Percentiles rank a stretch among this genome's conserved stretches.
These are phyloP conservation scores for Ceratosolen solmsi DNA, from an alignment of 1,140 invertebrate species.

Conservation along the genomic window DNA sequence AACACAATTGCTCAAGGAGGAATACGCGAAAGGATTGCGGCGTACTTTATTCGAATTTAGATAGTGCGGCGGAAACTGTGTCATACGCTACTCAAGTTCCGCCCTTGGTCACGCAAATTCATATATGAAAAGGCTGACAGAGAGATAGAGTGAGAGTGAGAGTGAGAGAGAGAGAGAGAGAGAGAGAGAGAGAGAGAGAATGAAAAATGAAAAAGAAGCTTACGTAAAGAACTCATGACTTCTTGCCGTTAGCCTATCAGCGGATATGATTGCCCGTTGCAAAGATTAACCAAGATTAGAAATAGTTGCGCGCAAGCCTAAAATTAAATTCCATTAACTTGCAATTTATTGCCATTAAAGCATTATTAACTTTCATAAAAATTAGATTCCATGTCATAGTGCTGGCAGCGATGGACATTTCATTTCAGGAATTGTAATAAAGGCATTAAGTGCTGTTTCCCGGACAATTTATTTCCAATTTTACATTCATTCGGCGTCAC, in stretches of 20 bases:
- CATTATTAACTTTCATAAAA: no score
- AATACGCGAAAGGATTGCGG: not conserved
- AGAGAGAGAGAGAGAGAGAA: constrained; percentile 14
- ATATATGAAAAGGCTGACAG: not conserved
- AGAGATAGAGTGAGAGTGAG: constrained; percentile 21
- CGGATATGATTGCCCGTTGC: not conserved
- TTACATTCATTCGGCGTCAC: no score
- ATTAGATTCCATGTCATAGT: no score
- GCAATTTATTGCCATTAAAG: not conserved
- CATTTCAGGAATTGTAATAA: not conserved
- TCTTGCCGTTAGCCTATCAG: not conserved
- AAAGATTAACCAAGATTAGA: not conserved
- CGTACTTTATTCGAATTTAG: not conserved
- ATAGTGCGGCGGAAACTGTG: not conserved
- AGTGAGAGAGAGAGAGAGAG: constrained; percentile 24
- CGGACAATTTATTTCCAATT: not conserved
- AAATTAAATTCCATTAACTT: not conserved
- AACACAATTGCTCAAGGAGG: not conserved
- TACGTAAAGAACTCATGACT: not conserved
- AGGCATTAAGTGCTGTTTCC: not conserved
- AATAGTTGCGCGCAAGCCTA: not conserved
- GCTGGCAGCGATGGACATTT: not conserved
- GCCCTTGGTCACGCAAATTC: not conserved
- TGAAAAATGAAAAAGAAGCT: constrained; percentile 7
- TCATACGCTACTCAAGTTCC: not conserved